Evolutionary conservation across 2,113 vertebrate species (phyloP), one percentile per base, ranked within the genome.

Genomic region (Raja brachyura): DNA sequence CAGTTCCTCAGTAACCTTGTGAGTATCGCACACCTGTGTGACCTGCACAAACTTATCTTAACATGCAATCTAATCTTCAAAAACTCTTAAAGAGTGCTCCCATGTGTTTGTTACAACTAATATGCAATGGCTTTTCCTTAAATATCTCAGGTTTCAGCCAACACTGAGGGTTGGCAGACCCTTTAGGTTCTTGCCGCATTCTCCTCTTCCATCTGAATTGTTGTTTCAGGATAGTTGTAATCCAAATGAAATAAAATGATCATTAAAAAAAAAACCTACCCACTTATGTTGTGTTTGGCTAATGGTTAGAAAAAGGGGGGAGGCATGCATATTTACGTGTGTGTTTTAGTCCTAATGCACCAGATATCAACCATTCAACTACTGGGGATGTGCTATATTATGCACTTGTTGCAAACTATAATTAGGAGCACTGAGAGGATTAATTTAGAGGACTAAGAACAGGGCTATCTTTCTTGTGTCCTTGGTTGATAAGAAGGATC

Each of bases 191-290:
- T 14, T 85, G 20, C 25, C 59, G 81, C 56, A 86, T 61, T 86
- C 81, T 61, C 54, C 10, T 61, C 39, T 48, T 54, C 39, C 78
- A 61, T 61, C 25, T 61, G 59, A 86, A n/a, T 86, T 59, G 81
- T 86, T 85, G 81, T 56, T n/a, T 61, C 22, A 56, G 81, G 81
- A n/a, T 86, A 86, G 9, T 61, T 86, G 56, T 86, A 56, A 61
- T 86, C 56, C 59, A 56, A 28, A 61, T 54, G 25, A 86, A 86
- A 85, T 5, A 10, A 25, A 85, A 85, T 54, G 25, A 56, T 59
- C 48, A 85, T 59, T 61, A 10, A 68, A 10, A 68, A 16, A 68
- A 68, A 68, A 68, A 68, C 16, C 16, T 9, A 68, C 16, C 66
- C 10, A 14, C 16, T 68, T 68, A 68, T 68, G 66, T 68, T 68